Percentiles rank a stretch among this genome's conserved stretches.
phyloP scores from a whole-genome alignment of 2,113 vertebrate species.

The Propithecus coquereli region DNA sequence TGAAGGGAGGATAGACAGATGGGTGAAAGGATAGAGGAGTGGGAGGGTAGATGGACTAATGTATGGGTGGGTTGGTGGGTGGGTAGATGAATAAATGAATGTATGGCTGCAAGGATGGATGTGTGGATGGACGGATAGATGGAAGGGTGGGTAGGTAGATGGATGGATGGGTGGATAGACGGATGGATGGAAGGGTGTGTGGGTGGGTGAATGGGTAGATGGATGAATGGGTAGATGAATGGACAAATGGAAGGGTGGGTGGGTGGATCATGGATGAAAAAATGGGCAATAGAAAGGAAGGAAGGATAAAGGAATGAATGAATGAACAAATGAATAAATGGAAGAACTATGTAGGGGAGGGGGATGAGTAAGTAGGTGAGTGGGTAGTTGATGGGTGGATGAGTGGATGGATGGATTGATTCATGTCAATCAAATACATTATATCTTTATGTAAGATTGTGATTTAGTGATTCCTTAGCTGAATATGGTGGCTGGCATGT shows the following conservation, averaged over 20 bases:
- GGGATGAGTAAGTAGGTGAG: background rate
- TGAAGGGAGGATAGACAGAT: no score
- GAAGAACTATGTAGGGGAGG: background rate
- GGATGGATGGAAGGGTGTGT: no score
- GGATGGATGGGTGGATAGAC: background rate
- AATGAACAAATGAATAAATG: background rate
- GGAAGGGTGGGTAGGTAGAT: no score
- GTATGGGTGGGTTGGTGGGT: background rate
- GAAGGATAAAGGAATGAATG: background rate
- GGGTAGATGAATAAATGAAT: no score
- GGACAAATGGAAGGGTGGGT: accelerated
- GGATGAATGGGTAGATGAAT: background rate
- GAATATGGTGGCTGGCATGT: no score
- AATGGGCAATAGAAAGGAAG: background rate
- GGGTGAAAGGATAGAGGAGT: background rate
- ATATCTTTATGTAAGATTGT: background rate
- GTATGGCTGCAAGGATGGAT: no score
- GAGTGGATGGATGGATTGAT: background rate
- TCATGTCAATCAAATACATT: background rate
- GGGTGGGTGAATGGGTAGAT: no score
- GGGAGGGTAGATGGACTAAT: no score
- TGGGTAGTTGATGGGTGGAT: background rate
- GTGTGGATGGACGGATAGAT: no score
- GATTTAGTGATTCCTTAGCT: background rate
- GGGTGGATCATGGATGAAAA: background rate